Percentiles rank a stretch among this genome's conserved stretches.
Conservation (phyloP, 1,140 invertebrate species). For the Propsilocerus akamusi region DNA sequence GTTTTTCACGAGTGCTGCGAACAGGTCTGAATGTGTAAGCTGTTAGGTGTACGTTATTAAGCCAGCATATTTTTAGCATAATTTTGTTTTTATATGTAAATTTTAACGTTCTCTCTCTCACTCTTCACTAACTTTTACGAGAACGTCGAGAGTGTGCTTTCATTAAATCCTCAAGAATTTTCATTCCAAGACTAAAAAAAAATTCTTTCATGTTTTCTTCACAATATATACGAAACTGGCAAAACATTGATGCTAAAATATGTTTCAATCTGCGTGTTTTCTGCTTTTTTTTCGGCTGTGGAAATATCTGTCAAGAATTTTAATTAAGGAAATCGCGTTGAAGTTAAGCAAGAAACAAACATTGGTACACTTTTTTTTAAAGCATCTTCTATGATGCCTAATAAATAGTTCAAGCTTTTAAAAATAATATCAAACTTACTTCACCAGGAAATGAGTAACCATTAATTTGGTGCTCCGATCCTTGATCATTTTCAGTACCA, state of each 20-base stretch:
- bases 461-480: conserved; percentile 86
- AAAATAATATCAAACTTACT: conserved; percentile 34
- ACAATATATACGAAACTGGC: no score
- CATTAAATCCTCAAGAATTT: no score
- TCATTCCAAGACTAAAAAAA: no score
- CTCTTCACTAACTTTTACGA: no score
- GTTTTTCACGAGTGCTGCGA: not conserved
- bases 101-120: no score
- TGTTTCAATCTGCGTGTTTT: no score
- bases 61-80: not conserved
- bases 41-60: no score
- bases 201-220: no score
- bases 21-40: no score
- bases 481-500: conserved; percentile 64
- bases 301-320: conserved; percentile 4
- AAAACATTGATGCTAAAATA: no score
- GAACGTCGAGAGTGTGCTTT: no score
- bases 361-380: not conserved
- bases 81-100: conserved; percentile 5
- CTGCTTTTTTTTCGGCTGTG: no score
- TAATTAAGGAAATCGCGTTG: conserved; percentile 4
- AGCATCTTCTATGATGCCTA: not conserved
- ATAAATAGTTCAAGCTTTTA: not conserved
- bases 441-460: conserved; percentile 87
- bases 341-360: not conserved